Evolutionary conservation across 2,113 vertebrate species (phyloP), one percentile per base, ranked within the genome.

Genomic region (Corvus cornix): DNA sequence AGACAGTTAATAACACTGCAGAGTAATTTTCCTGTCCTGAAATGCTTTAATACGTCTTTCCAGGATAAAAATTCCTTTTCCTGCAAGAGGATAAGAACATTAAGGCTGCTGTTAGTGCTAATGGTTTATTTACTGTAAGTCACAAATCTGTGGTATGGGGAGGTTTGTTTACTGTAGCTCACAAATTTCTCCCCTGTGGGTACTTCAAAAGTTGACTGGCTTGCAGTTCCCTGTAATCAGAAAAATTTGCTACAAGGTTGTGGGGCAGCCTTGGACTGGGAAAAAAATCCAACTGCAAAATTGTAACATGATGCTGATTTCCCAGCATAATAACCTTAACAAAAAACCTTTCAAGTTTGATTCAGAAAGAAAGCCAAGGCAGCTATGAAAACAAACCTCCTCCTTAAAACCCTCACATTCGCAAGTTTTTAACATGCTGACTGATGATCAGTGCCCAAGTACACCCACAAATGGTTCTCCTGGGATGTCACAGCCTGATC

Each of bases 51-150:
- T 87, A 48, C 1, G 4, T 46, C 62, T 79, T 92, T 69, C 41
- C 53, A 91, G 81, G 58, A 95, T 70, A 89, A 93, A 92, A 94
- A 95, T 87, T 91, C 73, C 91, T 92, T 93, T 93, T 92, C 86
- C 41, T 89, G 68, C 72, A 84, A 84, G 76, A 89, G n/a, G 35
- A 27, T 89, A 88, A 95, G 89, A 72, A 78, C 60, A 95, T 84
- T 90, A 77, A 63, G 26, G 1, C 78, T 78, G 87, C 48, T 89
- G 86, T 89, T 92, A 80, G 68, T 48, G 64, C 31, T 95, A 81
- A 90, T 90, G 76, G 83, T 77, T 90, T 93, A 90, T 94, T 84
- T 79, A 87, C 84, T 91, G 24, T 75, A 95, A 89, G 77, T 89
- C 82, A 94, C 80, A 91, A 85, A 91, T 64, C 74, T 79, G 77